Evolutionary conservation across 2,113 vertebrate genomes (phyloP).

Genomic region (Turdus rufiventris): DNA sequence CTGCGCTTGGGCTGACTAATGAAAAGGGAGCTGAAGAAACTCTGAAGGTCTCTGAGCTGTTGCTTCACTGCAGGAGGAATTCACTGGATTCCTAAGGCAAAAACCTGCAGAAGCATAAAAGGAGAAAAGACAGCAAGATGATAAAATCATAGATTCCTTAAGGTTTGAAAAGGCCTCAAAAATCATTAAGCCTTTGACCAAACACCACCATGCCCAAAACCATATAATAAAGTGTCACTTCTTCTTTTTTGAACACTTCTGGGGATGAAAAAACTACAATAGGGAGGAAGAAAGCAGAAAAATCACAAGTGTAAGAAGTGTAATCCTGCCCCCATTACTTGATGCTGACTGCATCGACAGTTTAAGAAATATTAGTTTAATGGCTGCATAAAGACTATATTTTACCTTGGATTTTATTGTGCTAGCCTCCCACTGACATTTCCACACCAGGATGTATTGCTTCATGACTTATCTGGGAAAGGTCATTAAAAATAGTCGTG

Average conservation of each 20-base stretch:
- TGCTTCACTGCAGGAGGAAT: background rate
- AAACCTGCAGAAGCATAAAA: background rate
- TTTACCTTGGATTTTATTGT: background rate
- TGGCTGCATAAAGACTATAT: background rate
- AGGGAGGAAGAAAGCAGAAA: background rate
- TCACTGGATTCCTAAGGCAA: background rate
- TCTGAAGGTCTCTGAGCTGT: background rate
- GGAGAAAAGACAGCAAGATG: background rate
- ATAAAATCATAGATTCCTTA: background rate
- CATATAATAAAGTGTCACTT: accelerated
- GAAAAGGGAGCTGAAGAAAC: background rate
- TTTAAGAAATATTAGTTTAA: background rate
- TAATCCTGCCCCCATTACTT: background rate
- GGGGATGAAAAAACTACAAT: background rate
- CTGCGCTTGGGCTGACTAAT: background rate
- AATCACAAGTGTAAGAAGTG: background rate
- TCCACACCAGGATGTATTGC: background rate
- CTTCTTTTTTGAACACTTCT: background rate
- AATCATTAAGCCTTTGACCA: background rate
- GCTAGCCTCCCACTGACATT: background rate
- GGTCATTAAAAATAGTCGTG: background rate
- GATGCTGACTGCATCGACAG: background rate
- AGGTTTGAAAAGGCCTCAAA: background rate
- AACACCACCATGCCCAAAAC: accelerated
- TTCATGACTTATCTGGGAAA: background rate